Conservation (phyloP, 2,797 vertebrate genomes). For the Sarcoramphus papa region DNA sequence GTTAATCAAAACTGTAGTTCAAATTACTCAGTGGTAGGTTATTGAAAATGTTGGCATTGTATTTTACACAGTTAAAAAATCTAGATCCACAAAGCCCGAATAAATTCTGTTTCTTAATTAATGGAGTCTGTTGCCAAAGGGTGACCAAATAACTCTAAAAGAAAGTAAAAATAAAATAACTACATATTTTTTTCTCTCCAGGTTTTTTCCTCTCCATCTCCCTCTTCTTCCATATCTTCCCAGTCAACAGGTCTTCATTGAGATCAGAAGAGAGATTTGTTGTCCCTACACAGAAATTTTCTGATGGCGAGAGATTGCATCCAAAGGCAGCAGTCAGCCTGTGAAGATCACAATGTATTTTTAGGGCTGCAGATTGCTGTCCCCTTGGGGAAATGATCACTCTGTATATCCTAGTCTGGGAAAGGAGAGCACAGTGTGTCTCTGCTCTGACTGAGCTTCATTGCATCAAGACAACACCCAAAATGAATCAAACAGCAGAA, state of each 20-base stretch:
- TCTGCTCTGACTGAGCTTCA: background rate
- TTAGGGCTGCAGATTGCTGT: background rate
- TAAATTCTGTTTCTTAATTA: background rate
- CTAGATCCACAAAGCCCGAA: background rate
- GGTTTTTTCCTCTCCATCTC: background rate
- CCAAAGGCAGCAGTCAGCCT: background rate
- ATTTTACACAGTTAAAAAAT: background rate
- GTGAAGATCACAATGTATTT: background rate
- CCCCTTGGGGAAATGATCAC: background rate
- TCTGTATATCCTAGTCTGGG: too few relatives aligned
- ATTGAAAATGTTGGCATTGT: background rate
- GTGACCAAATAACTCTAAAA: background rate
- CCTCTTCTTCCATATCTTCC: background rate
- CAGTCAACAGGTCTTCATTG: background rate
- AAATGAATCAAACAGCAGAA: background rate
- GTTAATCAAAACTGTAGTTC: constrained; percentile 48
- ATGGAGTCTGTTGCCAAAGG: background rate
- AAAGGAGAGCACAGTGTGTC: background rate
- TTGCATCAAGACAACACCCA: accelerated
- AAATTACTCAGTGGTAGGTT: background rate
- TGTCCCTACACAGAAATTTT: background rate
- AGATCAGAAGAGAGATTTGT: background rate
- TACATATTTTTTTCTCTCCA: background rate
- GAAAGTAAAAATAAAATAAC: background rate
- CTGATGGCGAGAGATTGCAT: background rate